These are phyloP conservation scores for Drosophila sturtevanti DNA, from an alignment of 1,140 invertebrate species.

Conservation along the genomic window DNA sequence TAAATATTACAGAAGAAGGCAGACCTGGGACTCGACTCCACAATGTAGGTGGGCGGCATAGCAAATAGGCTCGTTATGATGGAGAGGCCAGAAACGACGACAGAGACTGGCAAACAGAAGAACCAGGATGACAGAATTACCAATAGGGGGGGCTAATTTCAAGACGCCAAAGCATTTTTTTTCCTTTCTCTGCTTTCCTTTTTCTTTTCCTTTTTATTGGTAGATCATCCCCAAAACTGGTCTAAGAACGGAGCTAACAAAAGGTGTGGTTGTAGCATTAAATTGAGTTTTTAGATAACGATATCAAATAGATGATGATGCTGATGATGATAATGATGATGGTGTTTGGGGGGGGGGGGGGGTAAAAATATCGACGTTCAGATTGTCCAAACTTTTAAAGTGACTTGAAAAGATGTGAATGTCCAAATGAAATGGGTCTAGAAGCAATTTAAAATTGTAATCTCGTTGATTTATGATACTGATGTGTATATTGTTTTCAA, in stretches of 20 bases:
- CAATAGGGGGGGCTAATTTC: slow-evolving; percentile 42
- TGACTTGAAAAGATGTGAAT: slow-evolving; percentile 12
- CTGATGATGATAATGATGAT: background rate
- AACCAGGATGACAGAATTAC: slow-evolving; percentile 7
- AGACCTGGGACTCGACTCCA: slow-evolving; percentile 26
- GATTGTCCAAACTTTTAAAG: slow-evolving; percentile 37
- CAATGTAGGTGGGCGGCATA: slow-evolving; percentile 51
- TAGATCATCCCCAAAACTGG: slow-evolving; percentile 40
- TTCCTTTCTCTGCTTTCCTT: slow-evolving; percentile 5
- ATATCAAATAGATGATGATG: slow-evolving; percentile 28
- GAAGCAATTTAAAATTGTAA: slow-evolving; percentile 2
- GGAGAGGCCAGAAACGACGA: slow-evolving; percentile 6
- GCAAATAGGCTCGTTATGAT: slow-evolving; percentile 75
- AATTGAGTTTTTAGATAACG: slow-evolving; percentile 55
- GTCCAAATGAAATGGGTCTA: slow-evolving; percentile 5
- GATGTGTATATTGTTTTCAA: slow-evolving; percentile 2
- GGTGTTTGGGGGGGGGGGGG: too few relatives aligned
- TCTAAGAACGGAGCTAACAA: slow-evolving; percentile 50
- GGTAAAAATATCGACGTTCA: background rate
- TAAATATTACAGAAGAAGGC: slow-evolving; percentile 70
- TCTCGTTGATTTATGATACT: slow-evolving; percentile 1
- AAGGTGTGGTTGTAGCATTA: slow-evolving; percentile 63
- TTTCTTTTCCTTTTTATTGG: slow-evolving; percentile 1
- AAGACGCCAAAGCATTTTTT: slow-evolving; percentile 26
- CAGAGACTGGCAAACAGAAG: background rate